These are phyloP conservation scores for Acronicta aceris DNA, from an alignment of 2,888 invertebrate genomes.

Conservation along the genomic window DNA sequence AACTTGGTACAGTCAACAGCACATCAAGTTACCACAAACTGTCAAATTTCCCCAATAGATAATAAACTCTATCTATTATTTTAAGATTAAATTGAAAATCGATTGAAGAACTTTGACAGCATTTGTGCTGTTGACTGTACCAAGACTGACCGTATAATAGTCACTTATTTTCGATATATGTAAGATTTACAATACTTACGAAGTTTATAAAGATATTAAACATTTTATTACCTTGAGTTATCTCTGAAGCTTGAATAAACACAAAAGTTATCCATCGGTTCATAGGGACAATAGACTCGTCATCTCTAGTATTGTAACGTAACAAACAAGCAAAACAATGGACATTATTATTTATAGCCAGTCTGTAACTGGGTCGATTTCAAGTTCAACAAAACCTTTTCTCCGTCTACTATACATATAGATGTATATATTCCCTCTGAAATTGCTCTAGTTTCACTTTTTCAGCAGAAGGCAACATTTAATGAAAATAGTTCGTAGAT, in stretches of 20 bases:
- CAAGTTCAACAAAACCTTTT: slow-evolving; percentile 3
- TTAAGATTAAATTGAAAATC: no score
- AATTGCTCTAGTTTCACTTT: slow-evolving; percentile 7
- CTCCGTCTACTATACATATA: neutral
- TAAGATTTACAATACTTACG: no score
- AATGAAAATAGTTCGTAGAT: slow-evolving; percentile 1
- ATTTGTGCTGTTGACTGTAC: no score
- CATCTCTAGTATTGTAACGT: slow-evolving; percentile 2
- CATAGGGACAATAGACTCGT: neutral
- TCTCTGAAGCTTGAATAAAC: neutral
- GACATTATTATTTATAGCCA: slow-evolving; percentile 1
- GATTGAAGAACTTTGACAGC: no score
- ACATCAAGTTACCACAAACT: no score
- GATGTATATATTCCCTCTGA: neutral
- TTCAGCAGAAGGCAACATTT: neutral
- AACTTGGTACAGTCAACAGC: no score
- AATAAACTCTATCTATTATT: no score
- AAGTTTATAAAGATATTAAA: no score
- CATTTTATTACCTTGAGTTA: no score
- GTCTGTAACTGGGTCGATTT: slow-evolving; percentile 12
- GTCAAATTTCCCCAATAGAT: no score
- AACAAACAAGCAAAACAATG: slow-evolving; percentile 5
- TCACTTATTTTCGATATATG: no score
- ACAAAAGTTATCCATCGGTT: slow-evolving; percentile 1
- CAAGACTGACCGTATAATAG: no score